These are phyloP conservation scores for Sycophila sp. DNA, from an alignment of 1,140 invertebrate species.

Conservation along the genomic window DNA sequence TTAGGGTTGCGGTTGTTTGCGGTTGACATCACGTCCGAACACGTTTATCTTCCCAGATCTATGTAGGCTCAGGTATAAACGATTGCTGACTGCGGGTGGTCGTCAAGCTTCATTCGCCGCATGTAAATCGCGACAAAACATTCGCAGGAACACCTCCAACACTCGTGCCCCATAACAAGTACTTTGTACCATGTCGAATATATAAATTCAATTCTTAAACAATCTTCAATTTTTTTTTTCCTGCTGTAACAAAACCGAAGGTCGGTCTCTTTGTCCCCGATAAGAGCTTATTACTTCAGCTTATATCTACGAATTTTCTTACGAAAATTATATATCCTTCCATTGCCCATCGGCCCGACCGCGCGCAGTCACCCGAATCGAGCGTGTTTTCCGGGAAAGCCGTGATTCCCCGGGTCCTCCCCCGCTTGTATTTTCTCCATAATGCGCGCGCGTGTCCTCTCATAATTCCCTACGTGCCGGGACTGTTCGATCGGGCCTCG, in stretches of 20 bases:
- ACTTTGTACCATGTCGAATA: too few species aligned
- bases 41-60: conserved; percentile 2
- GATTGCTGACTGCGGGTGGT: neutral
- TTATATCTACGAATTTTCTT: too few species aligned
- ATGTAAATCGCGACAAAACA: conserved; percentile 10
- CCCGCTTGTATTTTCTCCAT: neutral
- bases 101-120: neutral
- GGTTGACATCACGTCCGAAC: neutral
- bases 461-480: conserved; percentile 32
- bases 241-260: neutral
- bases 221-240: neutral
- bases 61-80: neutral
- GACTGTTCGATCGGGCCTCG: conserved; percentile 5
- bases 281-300: too few species aligned
- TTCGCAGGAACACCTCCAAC: too few species aligned
- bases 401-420: neutral
- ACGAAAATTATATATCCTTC: neutral
- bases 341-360: neutral
- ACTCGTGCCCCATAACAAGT: too few species aligned
- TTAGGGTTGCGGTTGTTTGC: too few species aligned
- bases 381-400: neutral
- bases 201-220: neutral
- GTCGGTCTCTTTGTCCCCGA: neutral
- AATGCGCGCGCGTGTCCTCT: conserved; percentile 13
- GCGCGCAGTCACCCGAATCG: too few species aligned